phyloP scores from a whole-genome alignment of 1,140 invertebrate species.

The Prorops nasuta region DNA sequence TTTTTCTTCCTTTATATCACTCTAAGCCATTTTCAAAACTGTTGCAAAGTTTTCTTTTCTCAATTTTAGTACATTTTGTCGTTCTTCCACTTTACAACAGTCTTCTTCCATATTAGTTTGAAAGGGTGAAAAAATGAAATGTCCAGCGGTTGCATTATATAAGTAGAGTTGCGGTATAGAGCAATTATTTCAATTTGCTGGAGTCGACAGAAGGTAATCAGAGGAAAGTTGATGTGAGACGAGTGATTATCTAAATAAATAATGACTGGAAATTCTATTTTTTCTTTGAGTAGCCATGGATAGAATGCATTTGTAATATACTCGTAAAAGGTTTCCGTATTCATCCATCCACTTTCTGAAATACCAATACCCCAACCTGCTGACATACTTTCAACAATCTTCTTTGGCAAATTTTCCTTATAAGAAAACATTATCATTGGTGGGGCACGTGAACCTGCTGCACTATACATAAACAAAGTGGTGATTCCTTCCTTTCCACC shows the following conservation, averaged over 20 bases:
- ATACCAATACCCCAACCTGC: conserved; percentile 34
- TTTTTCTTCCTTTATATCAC: conserved; percentile 14
- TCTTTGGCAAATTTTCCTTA: conserved; percentile 22
- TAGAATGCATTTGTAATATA: conserved; percentile 35
- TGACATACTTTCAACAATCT: conserved; percentile 20
- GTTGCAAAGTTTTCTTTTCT: conserved; percentile 31
- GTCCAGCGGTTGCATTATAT: conserved; percentile 45
- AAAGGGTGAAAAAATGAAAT: conserved; percentile 38
- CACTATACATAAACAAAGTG: too few species aligned
- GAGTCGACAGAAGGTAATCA: conserved; percentile 25
- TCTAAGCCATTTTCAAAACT: conserved; percentile 26
- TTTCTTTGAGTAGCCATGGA: conserved; percentile 26
- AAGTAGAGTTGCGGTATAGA: conserved; percentile 42
- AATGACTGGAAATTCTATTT: conserved; percentile 32
- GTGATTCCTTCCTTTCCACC: too few species aligned
- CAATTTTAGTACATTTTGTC: conserved; percentile 10
- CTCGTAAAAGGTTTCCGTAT: conserved; percentile 44
- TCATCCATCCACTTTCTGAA: conserved; percentile 50
- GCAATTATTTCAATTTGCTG: conserved; percentile 31
- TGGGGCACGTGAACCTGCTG: conserved; percentile 25
- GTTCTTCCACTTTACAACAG: conserved; percentile 22
- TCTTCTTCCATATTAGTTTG: conserved; percentile 35
- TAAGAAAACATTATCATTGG: conserved; percentile 33
- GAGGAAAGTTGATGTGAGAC: conserved; percentile 26
- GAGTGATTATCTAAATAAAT: conserved; percentile 43